Evolutionary conservation across 2,888 invertebrate species (phyloP), one percentile per base, ranked within the genome.

Genomic region (Drosophila neotestacea): DNA sequence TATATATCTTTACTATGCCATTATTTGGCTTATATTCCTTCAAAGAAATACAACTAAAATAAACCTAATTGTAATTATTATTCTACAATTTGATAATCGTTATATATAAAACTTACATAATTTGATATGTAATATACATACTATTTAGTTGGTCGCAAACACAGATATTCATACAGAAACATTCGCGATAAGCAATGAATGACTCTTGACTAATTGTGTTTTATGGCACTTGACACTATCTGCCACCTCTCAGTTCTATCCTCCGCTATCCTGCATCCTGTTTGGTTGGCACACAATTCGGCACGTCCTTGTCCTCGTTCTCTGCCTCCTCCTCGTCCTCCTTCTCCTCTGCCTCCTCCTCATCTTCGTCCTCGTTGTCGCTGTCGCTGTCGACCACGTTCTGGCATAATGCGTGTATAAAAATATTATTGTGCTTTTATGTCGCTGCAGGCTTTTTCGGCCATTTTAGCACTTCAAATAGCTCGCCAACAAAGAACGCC

Each of bases 171-270:
- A 36, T 10, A 7, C 6, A 16, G 2, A 7, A 13, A 10, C 10
- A 36, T 27, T 13, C 38, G 48, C 61, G 50, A 59, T 59, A 62
- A 59, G 59, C 67, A 73, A 51, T 54, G 59, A 67, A 59, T 55
- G 77, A 59, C 68, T 64, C 68, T 76, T 77, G 77, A 77, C 83
- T 82, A 82, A 82, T 81, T 84, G 81, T 79, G 81, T 73, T 79
- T 79, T 81, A 79, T 74, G 77, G 52, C 64, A 71, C 71, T 71
- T 77, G 77, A 71, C 55, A 56, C 55, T 56, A 56, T 44, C 32
- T 22, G n/a, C 6, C 34, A 6, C 16, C 10, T 5, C 28, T 13
- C n/a, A n/a, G 46, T 27, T 1, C 32, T 36, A 10, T 16, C 13
- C n/a, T 2, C 3, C 10, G 11, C 22, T 11, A 1, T 11, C 30